Base-by-base conservation (phyloP, 2,797 vertebrate species). In the Eidolon dupreanum region DNA sequence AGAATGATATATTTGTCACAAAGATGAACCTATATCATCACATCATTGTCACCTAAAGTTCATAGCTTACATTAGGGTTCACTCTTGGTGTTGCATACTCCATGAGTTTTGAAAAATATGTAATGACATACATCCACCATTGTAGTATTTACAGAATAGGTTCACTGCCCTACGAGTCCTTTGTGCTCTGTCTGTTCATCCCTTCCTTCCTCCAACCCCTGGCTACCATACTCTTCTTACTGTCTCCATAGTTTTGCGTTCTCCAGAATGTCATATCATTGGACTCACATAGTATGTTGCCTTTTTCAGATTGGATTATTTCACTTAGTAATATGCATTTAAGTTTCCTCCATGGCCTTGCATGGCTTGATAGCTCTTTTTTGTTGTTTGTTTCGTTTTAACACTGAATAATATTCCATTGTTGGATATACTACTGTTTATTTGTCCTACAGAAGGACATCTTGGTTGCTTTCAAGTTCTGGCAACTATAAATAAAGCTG, bases 71-170 rank as follows among this genome's bases (percentile, higher is more conserved):
- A 31, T 75, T 55, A 89, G 41, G n/a, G 13, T 84, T 68, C 53
- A 38, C 16, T 71, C 53, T 46, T 90, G 33, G 20, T 91, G 53
- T 88, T 73, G 26, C 53, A 82, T 5, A 66, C 28, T 86, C 26
- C 19, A 61, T 49, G 15, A 73, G 10, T 51, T 96, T 96, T 89
- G 84, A 83, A 28, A 94, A 91, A 78, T 93, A 9, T 36, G 15
- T 53, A 92, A 53, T 81, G 83, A 55, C 19, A 66, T 55, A 19
- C 33, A 38, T 38, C 43, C 3, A 68, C 31, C 20, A 70, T 28
- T 90, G 46, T 70, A 74, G 59, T 85, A 46, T 66, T 31, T 88
- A 49, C 19, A 78, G 46, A 82, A 74, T 74, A 55, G 31, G 41
- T 71, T 88, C 41, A 73, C 12, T 59, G 36, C 20, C 28, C 38